These are phyloP conservation scores for Aleiodes sp. DNA, from an alignment of 1,140 invertebrate species.

Conservation along the genomic window DNA sequence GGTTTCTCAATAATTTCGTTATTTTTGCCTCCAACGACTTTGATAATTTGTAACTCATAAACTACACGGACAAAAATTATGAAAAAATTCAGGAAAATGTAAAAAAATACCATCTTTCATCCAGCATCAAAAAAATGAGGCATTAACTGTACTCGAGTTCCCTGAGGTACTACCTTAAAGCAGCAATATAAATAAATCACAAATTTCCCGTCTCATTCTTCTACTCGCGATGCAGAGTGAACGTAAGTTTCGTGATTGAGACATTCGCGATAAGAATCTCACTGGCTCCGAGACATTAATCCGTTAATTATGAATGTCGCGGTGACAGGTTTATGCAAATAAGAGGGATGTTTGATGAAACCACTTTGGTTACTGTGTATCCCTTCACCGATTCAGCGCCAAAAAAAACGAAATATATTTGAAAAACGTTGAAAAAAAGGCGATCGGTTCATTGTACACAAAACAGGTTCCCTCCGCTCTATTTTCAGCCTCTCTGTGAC, in stretches of 20 bases:
- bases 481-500: conserved; percentile 12
- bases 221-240: neutral
- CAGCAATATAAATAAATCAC: no score
- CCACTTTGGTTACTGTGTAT: neutral
- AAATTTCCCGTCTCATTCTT: neutral
- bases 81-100: no score
- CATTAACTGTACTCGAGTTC: no score
- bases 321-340: conserved; percentile 33
- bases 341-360: conserved; percentile 17
- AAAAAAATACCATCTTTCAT: no score
- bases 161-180: no score
- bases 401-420: neutral
- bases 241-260: conserved; percentile 7
- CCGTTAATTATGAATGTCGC: conserved; percentile 21
- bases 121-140: no score
- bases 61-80: no score
- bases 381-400: neutral
- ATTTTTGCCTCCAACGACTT: no score
- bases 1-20: no score
- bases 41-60: no score
- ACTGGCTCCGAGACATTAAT: neutral
- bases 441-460: conserved; percentile 15
- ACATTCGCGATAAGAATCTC: conserved; percentile 1
- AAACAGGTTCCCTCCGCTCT: conserved; percentile 16
- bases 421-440: neutral